These are phyloP conservation scores for Hydrozoanthus gracilis DNA, from an alignment of 92 coral and sea anemone species.

Conservation along the genomic window DNA sequence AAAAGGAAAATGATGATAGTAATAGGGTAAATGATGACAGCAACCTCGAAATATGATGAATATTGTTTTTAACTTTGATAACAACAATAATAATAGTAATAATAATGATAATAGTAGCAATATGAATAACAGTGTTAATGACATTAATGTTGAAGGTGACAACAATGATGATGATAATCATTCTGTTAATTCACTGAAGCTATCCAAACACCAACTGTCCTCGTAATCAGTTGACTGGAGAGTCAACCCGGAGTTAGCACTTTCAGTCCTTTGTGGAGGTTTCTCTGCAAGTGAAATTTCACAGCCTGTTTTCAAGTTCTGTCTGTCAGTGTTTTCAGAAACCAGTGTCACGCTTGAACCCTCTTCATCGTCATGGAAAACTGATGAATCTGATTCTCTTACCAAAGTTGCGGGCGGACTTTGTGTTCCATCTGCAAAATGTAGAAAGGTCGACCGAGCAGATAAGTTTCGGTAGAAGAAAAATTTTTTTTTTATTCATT, in stretches of 20 bases:
- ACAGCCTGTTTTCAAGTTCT: background rate
- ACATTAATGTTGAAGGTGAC: background rate
- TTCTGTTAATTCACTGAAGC: background rate
- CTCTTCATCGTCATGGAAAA: background rate
- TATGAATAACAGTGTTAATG: background rate
- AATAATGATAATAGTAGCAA: background rate
- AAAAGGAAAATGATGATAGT: background rate
- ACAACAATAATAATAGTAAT: background rate
- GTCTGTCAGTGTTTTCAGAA: background rate
- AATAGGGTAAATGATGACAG: background rate
- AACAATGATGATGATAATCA: background rate
- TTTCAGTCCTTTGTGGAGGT: constrained; percentile 27
- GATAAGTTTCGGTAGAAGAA: background rate
- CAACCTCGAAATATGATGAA: background rate
- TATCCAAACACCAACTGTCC: constrained; percentile 10
- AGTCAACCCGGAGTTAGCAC: background rate
- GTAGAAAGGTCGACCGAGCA: background rate
- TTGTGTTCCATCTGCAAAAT: constrained; percentile 34
- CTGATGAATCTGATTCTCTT: background rate
- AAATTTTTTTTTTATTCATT: background rate
- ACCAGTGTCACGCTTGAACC: background rate
- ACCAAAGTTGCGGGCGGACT: background rate
- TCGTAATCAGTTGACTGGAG: constrained; percentile 26
- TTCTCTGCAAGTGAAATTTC: background rate
- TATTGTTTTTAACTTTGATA: no score